Percentiles rank a stretch among this genome's conserved stretches.
Evolutionary conservation across 1,140 invertebrate genomes (phyloP).

Genomic region (Leguminivora glycinivorella): DNA sequence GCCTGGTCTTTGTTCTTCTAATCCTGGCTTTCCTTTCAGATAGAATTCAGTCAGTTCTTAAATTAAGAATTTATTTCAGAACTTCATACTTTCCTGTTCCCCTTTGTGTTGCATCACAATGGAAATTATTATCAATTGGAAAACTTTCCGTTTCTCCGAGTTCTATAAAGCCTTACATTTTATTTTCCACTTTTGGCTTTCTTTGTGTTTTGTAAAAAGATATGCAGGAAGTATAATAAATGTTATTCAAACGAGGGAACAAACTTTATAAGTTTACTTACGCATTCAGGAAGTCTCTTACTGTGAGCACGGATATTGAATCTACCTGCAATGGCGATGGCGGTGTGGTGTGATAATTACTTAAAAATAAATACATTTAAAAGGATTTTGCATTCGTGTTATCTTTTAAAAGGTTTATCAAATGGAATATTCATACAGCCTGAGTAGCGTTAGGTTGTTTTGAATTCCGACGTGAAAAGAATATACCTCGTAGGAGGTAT

Average conservation of each 20-base stretch:
- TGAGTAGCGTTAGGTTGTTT: conserved; percentile 59
- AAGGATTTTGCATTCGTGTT: conserved; percentile 41
- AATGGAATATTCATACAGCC: conserved; percentile 64
- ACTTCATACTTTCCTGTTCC: conserved; percentile 66
- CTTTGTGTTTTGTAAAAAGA: conserved; percentile 40
- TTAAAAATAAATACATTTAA: conserved; percentile 43
- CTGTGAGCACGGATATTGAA: background rate
- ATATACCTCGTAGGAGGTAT: conserved; percentile 26
- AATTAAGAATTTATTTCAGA: conserved; percentile 74
- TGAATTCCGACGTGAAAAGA: conserved; percentile 53
- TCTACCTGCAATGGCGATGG: background rate
- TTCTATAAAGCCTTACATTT: conserved; percentile 60
- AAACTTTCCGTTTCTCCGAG: conserved; percentile 62
- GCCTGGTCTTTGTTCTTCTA: conserved; percentile 63
- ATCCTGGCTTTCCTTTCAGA: conserved; percentile 66
- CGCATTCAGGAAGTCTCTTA: background rate
- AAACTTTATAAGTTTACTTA: conserved; percentile 25
- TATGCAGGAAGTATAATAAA: conserved; percentile 30
- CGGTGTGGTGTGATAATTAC: conserved; percentile 37
- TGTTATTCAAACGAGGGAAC: conserved; percentile 29
- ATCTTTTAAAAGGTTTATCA: conserved; percentile 56
- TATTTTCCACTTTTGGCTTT: conserved; percentile 54
- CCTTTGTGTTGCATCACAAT: conserved; percentile 71
- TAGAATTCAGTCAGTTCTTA: conserved; percentile 70
- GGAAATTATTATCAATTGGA: conserved; percentile 74